Base-by-base conservation (phyloP, 2,797 vertebrate species). In the Hybognathus amarus region DNA sequence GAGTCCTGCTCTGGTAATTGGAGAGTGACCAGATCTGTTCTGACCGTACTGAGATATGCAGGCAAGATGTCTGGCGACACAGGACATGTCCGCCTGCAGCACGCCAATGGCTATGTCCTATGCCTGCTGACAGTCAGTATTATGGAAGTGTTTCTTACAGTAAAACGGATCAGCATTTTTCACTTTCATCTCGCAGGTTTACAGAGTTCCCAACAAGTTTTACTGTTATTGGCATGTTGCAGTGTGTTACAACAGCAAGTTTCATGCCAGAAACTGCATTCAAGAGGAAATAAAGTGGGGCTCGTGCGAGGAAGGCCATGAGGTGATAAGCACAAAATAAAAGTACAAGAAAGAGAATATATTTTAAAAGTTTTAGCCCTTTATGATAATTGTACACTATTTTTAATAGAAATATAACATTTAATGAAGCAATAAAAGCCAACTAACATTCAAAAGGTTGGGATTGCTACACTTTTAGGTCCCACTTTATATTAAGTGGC, bases 1-100 rank as follows among this genome's bases (percentile, higher is more conserved):
- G 50, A 74, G 8, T 56, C 36, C 5, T 73, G 63, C 45, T 79
- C 30, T 70, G 67, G 52, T 80, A 40, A n/a, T 71, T 64, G 1
- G 6, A 50, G 40, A 18, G 79, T 71, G 56, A 50, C 68, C 54
- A 47, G 27, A 63, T 74, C 7, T 64, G 69, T 38, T 45, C 42
- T 63, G 54, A 73, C 69, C 52, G 12, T 80, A 27, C 54, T 71
- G 10, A 45, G 40, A 71, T 42, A 30, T 27, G n/a, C 67, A 59
- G 33, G 42, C 36, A 27, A 73, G 52, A 80, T 71, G 68, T 30
- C 24, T 12, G 52, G 13, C 12, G 20, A 50, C 61, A 18, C n/a
- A 17, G 38, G 9, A 22, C 50, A 47, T 5, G 45, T 47, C 45
- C 45, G 52, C 67, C 52, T 47, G 36, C 68, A 63, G 76, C 76